Base-by-base conservation (phyloP, 2,113 vertebrate species). In the Alouatta palliata region DNA sequence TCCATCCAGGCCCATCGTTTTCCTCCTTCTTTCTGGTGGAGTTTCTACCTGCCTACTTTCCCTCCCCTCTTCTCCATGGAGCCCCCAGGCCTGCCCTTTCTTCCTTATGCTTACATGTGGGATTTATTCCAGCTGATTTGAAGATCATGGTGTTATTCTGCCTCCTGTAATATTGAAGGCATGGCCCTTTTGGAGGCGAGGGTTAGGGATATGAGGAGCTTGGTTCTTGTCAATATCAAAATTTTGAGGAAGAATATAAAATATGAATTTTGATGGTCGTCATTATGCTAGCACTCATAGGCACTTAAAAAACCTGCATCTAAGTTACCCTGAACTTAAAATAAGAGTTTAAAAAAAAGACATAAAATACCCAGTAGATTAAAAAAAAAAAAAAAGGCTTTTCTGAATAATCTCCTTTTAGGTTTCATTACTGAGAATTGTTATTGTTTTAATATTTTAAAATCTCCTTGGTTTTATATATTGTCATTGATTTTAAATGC, bases 401-500 rank as follows among this genome's bases (percentile, higher is more conserved):
- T 30, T 64, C 61, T 64, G 61, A 64, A 64, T 64, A 64, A 30
- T 87, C 9, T 87, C 30, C 52, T 93, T 97, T 85, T 80, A 40
- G 25, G n/a, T 68, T 56, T 96, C 73, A 75, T 89, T 49, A 32
- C 21, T 43, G 86, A 85, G 45, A 30, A 43, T 84, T 80, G 3
- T 37, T 76, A 19, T 8, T 66, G 0, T 92, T 92, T 37, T 40
- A 37, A 37, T 77, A 66, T 81, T 87, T 47, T 83, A 27, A 84
- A 89, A 76, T 45, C 23, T 92, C 12, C 2, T 6, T 93, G 12
- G 68, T 19, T 79, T 92, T 76, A 13, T 6, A 30, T 27, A 84
- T 71, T 90, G 0, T n/a, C 56, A 93, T 70, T 83, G 92, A 90
- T 68, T 88, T 90, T 1, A 97, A 85, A 92, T 92, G 77, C 61